Percentiles rank a stretch among this genome's conserved stretches.
Evolutionary conservation across 2,113 vertebrate species (phyloP).

Genomic region (Helogale parvula): DNA sequence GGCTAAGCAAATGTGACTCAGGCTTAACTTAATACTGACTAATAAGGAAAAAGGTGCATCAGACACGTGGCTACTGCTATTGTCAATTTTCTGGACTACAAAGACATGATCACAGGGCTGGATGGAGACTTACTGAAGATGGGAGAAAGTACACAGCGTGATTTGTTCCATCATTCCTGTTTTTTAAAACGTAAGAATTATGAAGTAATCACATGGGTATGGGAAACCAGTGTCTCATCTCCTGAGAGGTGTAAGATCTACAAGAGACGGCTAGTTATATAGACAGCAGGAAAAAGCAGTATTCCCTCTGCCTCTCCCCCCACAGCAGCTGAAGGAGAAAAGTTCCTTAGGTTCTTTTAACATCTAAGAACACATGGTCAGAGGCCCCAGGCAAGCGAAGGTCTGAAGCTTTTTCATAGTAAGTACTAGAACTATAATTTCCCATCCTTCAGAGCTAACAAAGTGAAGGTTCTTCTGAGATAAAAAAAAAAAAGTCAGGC

Average conservation of each 20-base stretch:
- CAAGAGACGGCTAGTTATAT: background rate
- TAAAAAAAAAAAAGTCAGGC: background rate
- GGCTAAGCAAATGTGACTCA: background rate
- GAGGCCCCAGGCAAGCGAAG: background rate
- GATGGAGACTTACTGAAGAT: background rate
- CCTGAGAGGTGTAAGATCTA: background rate
- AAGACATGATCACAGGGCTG: background rate
- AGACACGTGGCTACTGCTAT: background rate
- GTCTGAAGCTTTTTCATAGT: background rate
- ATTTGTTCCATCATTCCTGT: background rate
- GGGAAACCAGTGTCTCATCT: background rate
- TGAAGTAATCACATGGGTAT: background rate
- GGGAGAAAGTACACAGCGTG: background rate
- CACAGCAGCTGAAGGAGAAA: background rate
- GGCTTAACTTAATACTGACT: background rate
- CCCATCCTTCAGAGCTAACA: background rate
- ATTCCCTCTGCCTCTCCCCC: background rate
- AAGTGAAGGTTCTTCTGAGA: background rate
- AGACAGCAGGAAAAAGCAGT: background rate
- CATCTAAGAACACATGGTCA: conserved; percentile 7
- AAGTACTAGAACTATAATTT: background rate
- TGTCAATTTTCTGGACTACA: conserved; percentile 1
- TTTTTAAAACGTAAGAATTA: conserved; percentile 33
- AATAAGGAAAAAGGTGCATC: background rate
- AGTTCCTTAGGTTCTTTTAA: background rate